Conservation (phyloP, 2,797 vertebrate genomes). For the Xiphorhynchus erythropygius region DNA sequence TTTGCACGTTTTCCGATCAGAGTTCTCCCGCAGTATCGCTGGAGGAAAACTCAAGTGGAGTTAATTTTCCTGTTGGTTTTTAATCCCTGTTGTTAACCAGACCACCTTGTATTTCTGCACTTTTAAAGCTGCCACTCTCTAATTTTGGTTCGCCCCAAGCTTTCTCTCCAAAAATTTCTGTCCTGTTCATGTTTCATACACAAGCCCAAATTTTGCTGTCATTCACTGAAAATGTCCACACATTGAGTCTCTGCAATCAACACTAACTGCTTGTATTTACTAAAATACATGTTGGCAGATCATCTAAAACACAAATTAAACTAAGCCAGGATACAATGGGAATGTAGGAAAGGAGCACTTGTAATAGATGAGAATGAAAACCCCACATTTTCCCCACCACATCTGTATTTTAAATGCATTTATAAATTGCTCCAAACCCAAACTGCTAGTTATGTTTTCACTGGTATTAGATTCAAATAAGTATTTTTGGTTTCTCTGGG, state of each 20-base stretch:
- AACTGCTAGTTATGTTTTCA: slow-evolving; percentile 10
- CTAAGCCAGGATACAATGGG: not conserved
- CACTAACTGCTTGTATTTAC: not conserved
- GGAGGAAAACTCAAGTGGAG: not conserved
- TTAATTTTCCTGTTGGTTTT: not conserved
- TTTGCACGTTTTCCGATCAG: not conserved
- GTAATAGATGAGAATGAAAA: not conserved
- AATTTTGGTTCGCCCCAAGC: not conserved
- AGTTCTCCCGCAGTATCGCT: not conserved
- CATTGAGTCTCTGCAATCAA: not conserved
- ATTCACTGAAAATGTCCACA: not conserved
- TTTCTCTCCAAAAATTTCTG: not conserved
- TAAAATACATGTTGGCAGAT: not conserved
- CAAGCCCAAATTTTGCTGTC: not conserved
- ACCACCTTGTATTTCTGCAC: not conserved
- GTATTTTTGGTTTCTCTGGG: not conserved
- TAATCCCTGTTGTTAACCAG: not conserved
- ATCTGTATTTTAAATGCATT: not conserved
- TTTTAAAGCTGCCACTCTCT: not conserved
- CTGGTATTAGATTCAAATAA: not conserved
- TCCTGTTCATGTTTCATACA: not conserved
- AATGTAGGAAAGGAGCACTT: not conserved
- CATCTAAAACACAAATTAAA: not conserved
- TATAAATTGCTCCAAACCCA: slow-evolving; percentile 12
- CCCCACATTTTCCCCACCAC: not conserved